Evolutionary conservation across 2,888 invertebrate species (phyloP), one percentile per base, ranked within the genome.

Genomic region (Heterodera filipjevi): DNA sequence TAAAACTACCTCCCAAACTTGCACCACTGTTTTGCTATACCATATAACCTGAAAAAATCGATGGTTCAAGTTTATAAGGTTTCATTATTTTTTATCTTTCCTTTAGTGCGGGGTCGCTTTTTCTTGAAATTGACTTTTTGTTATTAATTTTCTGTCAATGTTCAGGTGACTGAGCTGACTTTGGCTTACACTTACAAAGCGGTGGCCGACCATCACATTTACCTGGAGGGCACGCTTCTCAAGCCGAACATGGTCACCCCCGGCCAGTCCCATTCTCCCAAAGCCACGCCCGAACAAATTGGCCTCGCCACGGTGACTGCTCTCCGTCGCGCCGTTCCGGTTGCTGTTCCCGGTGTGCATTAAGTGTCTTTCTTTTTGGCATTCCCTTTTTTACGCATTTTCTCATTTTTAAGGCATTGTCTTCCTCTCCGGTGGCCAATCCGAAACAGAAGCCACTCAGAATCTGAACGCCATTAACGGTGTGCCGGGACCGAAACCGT

Each of bases 191-290:
- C 94, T 49, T 97, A 96, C 93, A 97, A 96, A 92, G 98, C 99
- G 10, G 92, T 99, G 84, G 93, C 92, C 89, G 98, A 99, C 90
- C 98, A 99, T 90, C 95, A 99, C 90, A 95, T 99, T 81, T 99
- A 92, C 92, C 92, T 99, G 88, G 99, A 99, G 91, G 99, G 97
- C 84, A 98, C 97, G 22, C 93, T 99, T 46, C 92, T 99, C 88
- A 99, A 99, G 91, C 98, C 99, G 79, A 99, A 99, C 93, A 99
- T 99, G 99, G 96, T 97, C 78, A 96, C 95, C 78, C 93, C 94
- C 79, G 96, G 96, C 81, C 95, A 95, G 92, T 92, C 93, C 46
- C 90, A 93, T 32, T 80, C 83, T 84, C 94, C 92, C 87, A 93
- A 92, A 87, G 93, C 93, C 90, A 92, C 93, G n/a, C 92, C 95